Conservation (phyloP, 2,797 vertebrate genomes). For the Bradypodion pumilum region DNA sequence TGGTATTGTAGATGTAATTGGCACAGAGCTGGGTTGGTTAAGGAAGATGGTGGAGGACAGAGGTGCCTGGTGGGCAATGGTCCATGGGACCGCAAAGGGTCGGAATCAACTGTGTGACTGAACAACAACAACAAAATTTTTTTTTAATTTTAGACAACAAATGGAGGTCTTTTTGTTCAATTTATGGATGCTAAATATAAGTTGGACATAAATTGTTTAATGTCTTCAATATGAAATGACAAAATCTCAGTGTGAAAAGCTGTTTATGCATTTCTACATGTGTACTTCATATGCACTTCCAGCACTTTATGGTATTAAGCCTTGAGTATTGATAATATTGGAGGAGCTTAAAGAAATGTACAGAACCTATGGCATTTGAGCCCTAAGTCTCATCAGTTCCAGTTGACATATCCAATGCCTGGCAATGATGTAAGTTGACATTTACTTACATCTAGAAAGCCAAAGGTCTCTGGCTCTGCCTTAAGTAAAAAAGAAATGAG, state of each 20-base stretch:
- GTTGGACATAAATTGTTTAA: slow-evolving; percentile 1
- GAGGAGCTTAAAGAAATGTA: neutral
- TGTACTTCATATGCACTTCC: neutral
- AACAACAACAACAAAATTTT: no score
- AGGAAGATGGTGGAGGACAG: no score
- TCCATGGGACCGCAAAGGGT: no score
- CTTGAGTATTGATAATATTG: neutral
- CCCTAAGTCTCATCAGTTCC: neutral
- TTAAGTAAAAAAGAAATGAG: neutral
- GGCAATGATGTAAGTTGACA: neutral
- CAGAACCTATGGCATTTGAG: neutral
- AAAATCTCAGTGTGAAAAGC: neutral
- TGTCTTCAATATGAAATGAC: neutral
- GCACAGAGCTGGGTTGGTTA: no score
- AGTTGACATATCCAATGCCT: neutral
- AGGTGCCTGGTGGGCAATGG: no score
- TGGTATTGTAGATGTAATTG: no score
- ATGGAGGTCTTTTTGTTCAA: neutral
- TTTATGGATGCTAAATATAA: neutral
- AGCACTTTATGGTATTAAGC: neutral
- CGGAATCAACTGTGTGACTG: no score
- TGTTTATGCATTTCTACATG: neutral
- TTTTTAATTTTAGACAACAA: no score
- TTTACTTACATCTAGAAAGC: neutral
- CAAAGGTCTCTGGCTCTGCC: no score